Evolutionary conservation across 2,888 invertebrate genomes (phyloP), one percentile per base, ranked within the genome.

Genomic region (Mythimna pallens): DNA sequence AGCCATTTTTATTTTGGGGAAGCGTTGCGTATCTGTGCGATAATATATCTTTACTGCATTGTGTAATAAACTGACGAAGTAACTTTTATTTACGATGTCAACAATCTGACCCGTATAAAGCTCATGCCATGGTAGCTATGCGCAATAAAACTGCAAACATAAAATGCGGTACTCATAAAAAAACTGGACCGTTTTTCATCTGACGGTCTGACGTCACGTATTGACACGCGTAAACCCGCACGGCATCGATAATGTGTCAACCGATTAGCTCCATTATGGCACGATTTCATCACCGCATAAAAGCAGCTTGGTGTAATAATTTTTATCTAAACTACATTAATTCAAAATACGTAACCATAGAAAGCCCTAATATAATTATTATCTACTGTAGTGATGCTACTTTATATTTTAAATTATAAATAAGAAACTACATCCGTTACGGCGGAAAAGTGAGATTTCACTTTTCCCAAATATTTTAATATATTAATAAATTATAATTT

Each of bases 11-110:
- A 40, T 74, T 76, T 76, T 55, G 30, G 47, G 43, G 25, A 50
- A 63, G 12, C 14, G 34, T 63, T 50, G 43, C 61, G 57, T 70
- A 76, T 80, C 76, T 78, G 64, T 80, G 63, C 22, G 47, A 50
- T 52, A 62, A 63, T 58, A 70, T 50, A 65, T 76, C 17, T 65
- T 62, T 50, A 68, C 25, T 62, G 54, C 54, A 65, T 63, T 55
- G 50, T 59, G 62, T 73, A 78, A 82, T 78, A 78, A 69, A 82
- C 43, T 52, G 52, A 55, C 36, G 65, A 76, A 54, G 67, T 65
- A 62, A 65, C 55, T 61, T 82, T 78, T 82, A 62, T 78, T 82
- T 81, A 80, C 65, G 58, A 69, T 50, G 63, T 47, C 65, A 73
- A 66, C 82, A 72, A 59, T 67, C 52, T 78, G 52, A 64, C 63